Evolutionary conservation across 1,140 invertebrate genomes (phyloP), one percentile per base, ranked within the genome.

Genomic region (Parapsyche elsis): DNA sequence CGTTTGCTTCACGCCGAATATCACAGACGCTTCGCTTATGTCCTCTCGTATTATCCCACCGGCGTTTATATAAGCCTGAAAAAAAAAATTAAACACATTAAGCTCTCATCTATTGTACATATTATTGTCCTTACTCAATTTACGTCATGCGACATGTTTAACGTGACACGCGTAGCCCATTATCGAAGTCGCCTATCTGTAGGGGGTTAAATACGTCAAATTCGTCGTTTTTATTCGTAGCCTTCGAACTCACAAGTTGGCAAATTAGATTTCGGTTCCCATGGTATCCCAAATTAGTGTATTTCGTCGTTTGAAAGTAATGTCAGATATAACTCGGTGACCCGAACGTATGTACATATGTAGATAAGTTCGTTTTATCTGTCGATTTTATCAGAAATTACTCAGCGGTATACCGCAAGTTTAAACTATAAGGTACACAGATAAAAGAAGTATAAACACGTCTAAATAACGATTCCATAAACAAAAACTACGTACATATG

Each of bases 1-100:
- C 0, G 98, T 96, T 90, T 99, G 96, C 85, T 99, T 99, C 0
- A 99, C 98, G 0, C 98, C 98, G 84, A 99, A 97, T 71, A 99
- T 98, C 0, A 99, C 93, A 4, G 93, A 94, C 0, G 98, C 97
- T 84, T 99, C 96, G 83, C 94, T 96, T 38, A 99, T 97, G 85
- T 99, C 98, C 87, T 99, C 99, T 86, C 98, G 95, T 23, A 99
- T 92, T 0, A 94, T 89, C 0, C 98, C 98, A 9, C 98, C 98
- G 16, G 94, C 94, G 84, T 94, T 93, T 76, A 94, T 90, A 87
- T 98, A 98, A 0, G 95, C 92, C 94, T 97, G 64, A 85, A 71
- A 90, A 89, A 77, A 21, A 82, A 82, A 78, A 61, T 64, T 67
- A 76, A 14, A 61, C 24, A 59, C 59, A 49, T 57, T n/a, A 24